These are phyloP conservation scores for Agrochola lota DNA, from an alignment of 2,888 invertebrate genomes.

Conservation along the genomic window DNA sequence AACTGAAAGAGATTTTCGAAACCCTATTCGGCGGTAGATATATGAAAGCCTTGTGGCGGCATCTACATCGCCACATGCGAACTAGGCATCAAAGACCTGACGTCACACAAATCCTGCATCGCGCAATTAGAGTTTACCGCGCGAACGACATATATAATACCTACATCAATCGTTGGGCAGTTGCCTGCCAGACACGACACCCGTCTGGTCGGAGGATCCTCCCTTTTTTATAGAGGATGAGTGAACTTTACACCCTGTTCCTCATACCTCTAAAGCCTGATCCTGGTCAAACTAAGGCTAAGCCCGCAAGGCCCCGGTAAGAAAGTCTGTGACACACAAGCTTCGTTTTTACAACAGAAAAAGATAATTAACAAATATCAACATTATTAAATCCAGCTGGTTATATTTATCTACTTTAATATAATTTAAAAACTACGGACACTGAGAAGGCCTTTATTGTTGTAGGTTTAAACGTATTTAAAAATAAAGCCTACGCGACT, in stretches of 20 bases:
- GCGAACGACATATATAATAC: too few species aligned
- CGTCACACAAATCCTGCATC: too few species aligned
- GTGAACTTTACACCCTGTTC: too few species aligned
- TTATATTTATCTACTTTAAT: slow-evolving; percentile 57
- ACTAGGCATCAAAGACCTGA: too few species aligned
- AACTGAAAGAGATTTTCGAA: not conserved
- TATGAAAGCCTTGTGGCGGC: not conserved
- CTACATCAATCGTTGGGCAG: too few species aligned
- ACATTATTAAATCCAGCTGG: slow-evolving; percentile 26
- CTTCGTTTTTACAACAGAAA: not conserved
- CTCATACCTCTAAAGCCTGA: too few species aligned
- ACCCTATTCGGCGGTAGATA: not conserved
- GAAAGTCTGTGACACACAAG: not conserved
- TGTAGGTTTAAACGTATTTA: slow-evolving; percentile 61
- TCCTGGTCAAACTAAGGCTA: not conserved
- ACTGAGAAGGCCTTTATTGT: slow-evolving; percentile 68
- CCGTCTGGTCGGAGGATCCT: too few species aligned
- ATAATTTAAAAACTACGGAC: slow-evolving; percentile 35
- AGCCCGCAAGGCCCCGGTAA: not conserved
- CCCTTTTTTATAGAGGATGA: too few species aligned
- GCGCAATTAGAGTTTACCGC: too few species aligned
- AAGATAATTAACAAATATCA: not conserved
- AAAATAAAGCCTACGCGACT: slow-evolving; percentile 67
- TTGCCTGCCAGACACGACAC: too few species aligned
- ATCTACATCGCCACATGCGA: too few species aligned